These are phyloP conservation scores for Cyprinodon tularosa DNA, from an alignment of 2,113 vertebrate genomes.

Conservation along the genomic window DNA sequence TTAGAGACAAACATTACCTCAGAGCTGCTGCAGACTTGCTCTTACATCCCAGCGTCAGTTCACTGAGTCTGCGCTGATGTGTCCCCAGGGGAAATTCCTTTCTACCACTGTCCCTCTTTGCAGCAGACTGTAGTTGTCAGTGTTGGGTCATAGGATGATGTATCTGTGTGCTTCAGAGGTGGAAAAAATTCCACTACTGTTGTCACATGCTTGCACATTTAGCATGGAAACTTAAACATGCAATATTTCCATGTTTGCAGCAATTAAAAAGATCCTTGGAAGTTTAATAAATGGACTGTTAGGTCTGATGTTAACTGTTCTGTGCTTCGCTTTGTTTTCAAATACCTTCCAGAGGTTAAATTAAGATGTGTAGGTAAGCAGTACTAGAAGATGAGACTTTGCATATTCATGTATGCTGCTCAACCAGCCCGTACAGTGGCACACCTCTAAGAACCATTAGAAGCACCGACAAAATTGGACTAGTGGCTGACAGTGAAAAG, in stretches of 20 bases:
- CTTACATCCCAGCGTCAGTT: conserved; percentile 54
- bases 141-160: conserved; percentile 67
- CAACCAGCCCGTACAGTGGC: conserved; percentile 1
- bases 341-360: neutral
- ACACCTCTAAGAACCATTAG: neutral
- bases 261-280: neutral
- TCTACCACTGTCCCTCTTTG: conserved; percentile 67
- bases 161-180: conserved; percentile 62
- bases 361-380: neutral
- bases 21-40: conserved; percentile 59
- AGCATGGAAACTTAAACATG: conserved; percentile 21
- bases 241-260: conserved; percentile 5
- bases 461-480: conserved; percentile 11
- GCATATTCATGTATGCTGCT: conserved; percentile 3
- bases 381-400: neutral
- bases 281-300: neutral
- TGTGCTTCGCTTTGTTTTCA: neutral
- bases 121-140: conserved; percentile 71
- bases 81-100: conserved; percentile 76
- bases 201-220: conserved; percentile 46
- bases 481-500: conserved; percentile 36
- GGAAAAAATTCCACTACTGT: conserved; percentile 63
- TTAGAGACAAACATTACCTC: conserved; percentile 75
- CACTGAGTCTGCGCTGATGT: conserved; percentile 63
- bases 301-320: neutral